Evolutionary conservation across 64 coral and sea anemone species (phyloP), one percentile per base, ranked within the genome.

Genomic region (Cladopsammia gracilis): DNA sequence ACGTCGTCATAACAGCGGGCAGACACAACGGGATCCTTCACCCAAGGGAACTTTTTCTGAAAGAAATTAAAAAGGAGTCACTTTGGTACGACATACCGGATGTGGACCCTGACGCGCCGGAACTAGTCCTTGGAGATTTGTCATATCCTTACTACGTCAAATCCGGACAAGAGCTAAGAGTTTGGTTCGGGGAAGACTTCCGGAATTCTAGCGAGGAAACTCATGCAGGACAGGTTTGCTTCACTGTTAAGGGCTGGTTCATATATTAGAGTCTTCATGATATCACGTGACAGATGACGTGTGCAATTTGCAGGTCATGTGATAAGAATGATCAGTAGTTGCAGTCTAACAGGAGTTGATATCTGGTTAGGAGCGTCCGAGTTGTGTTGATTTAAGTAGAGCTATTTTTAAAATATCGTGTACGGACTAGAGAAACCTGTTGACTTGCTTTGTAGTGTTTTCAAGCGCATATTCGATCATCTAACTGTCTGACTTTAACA

Each of bases 1-100:
- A 84, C 46, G 18, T 84, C n/a, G 80, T 84, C 61, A 24, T 84
- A 50, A 84, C 80, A 66, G 46, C 80, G 16, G 80, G 60, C 19
- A 10, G 20, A 65, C 46, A 48, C n/a, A 84, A 84, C 10, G 62
- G 45, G 18, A 84, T 67, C 10, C 61, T 84, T 47, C 67, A 49
- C 44, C 80, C 80, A 10, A 84, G 6, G 0, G 44, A 67, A 9
- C 47, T 69, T n/a, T 43, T 47, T 46, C 15, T n/a, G 43, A 50
- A 67, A 13, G 9, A 23, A 25, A 10, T 6, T 7, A 84, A 67
- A 65, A 68, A 67, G 16, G 80, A 51, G 20, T 47, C 62, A 3
- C 45, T 67, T 2, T 84, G 80, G 46, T 84, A 84, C 42, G 80
- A 84, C 15, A 48, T 22, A 50, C 46, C 58, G 43, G 62, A 84